phyloP scores from a whole-genome alignment of 2,113 vertebrate species.

The Phylloscopus trochiloides region DNA sequence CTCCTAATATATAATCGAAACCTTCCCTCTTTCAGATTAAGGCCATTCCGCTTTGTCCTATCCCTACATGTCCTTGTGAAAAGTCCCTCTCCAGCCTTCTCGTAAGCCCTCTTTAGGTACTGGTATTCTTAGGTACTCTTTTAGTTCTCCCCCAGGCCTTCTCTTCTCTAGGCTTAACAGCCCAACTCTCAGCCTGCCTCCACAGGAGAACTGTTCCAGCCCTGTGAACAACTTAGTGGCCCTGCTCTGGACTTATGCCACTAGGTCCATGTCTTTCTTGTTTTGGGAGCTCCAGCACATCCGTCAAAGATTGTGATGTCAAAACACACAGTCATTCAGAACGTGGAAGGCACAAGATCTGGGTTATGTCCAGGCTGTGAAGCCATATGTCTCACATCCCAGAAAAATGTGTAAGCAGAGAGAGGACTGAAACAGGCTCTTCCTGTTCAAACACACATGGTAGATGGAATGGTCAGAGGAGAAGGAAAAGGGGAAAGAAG shows the following conservation, averaged over 20 bases:
- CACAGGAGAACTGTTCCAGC: neutral
- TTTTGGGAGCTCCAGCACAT: neutral
- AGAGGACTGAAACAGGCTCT: neutral
- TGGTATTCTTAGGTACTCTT: neutral
- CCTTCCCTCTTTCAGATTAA: neutral
- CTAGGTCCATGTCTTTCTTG: neutral
- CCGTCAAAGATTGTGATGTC: neutral
- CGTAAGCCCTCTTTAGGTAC: neutral
- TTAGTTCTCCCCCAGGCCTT: neutral
- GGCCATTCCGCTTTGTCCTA: fast-evolving
- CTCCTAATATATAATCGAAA: neutral
- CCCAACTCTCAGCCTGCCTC: neutral
- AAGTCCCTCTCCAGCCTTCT: neutral
- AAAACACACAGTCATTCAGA: neutral
- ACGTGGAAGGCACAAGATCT: neutral
- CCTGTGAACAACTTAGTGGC: neutral
- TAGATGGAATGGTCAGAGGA: neutral
- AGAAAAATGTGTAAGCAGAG: neutral
- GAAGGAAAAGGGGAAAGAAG: neutral
- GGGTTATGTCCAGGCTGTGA: neutral
- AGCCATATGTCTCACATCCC: neutral
- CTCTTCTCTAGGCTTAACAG: neutral
- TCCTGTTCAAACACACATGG: neutral
- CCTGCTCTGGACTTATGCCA: neutral
- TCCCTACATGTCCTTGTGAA: neutral